These are phyloP conservation scores for Meiosimyza decipiens DNA, from an alignment of 2,888 invertebrate genomes.

Conservation along the genomic window DNA sequence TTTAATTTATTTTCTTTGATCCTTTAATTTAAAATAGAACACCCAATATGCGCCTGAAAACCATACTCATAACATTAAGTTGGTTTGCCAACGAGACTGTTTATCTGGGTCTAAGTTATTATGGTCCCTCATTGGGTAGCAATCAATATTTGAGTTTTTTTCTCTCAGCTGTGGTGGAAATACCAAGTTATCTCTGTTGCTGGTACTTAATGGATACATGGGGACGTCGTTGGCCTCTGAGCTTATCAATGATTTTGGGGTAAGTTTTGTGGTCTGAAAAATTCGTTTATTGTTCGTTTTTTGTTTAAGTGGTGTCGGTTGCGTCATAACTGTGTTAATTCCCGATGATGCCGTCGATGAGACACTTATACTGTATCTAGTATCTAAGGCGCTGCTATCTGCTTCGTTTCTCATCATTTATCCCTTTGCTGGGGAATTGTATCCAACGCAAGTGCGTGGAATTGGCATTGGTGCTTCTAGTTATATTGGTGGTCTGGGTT, in stretches of 20 bases:
- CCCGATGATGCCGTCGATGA: constrained; percentile 80
- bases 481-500: constrained; percentile 88
- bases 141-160: constrained; percentile 91
- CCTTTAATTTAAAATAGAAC: constrained; percentile 68
- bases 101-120: constrained; percentile 91
- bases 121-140: constrained; percentile 87
- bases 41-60: constrained; percentile 90
- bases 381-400: constrained; percentile 90
- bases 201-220: constrained; percentile 91
- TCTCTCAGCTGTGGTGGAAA: constrained; percentile 86
- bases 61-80: constrained; percentile 84
- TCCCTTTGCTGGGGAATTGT: constrained; percentile 91
- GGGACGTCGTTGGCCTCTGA: constrained; percentile 89
- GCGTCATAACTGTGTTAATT: constrained; percentile 85
- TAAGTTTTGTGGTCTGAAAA: constrained; percentile 66
- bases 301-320: constrained; percentile 78
- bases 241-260: constrained; percentile 85
- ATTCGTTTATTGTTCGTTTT: constrained; percentile 74
- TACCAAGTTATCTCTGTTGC: constrained; percentile 88
- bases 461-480: constrained; percentile 92
- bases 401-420: constrained; percentile 92
- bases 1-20: neutral
- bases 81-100: constrained; percentile 95
- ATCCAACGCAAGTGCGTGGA: constrained; percentile 89
- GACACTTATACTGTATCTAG: constrained; percentile 80